Conservation (phyloP, 2,113 vertebrate genomes). For the Mionectes macconnelli region DNA sequence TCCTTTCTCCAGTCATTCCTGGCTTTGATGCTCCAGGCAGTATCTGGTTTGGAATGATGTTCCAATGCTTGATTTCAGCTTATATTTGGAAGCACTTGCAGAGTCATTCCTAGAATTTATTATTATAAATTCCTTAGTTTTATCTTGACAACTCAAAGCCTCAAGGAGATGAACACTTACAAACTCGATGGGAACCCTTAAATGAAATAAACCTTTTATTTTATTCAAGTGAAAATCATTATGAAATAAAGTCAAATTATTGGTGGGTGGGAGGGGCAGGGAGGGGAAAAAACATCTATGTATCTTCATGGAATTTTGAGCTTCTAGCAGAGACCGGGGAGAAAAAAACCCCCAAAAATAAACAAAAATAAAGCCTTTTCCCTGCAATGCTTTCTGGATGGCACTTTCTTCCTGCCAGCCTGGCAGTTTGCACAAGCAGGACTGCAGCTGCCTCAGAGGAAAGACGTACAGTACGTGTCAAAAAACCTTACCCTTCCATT, state of each 20-base stretch:
- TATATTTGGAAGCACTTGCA: not conserved
- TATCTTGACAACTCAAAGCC: not conserved
- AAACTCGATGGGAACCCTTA: not conserved
- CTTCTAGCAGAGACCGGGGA: not conserved
- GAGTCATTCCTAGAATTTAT: not conserved
- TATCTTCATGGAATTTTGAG: not conserved
- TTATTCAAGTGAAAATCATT: not conserved
- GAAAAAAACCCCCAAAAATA: too few relatives aligned
- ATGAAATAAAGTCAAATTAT: not conserved
- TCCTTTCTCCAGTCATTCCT: not conserved
- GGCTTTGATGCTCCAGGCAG: not conserved
- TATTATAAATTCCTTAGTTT: not conserved
- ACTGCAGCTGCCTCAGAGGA: constrained; percentile 25
- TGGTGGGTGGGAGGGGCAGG: too few relatives aligned
- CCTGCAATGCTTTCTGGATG: not conserved
- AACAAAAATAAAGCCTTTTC: not conserved
- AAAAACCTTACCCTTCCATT: constrained; percentile 3
- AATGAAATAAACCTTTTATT: not conserved
- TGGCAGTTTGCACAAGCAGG: constrained; percentile 26
- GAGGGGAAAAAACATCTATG: not conserved
- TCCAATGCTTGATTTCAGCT: not conserved
- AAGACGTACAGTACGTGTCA: not conserved
- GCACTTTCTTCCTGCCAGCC: constrained; percentile 39
- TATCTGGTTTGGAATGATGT: not conserved
- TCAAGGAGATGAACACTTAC: not conserved